Evolutionary conservation across 64 coral and sea anemone genomes (phyloP).

Genomic region (Porites lutea): DNA sequence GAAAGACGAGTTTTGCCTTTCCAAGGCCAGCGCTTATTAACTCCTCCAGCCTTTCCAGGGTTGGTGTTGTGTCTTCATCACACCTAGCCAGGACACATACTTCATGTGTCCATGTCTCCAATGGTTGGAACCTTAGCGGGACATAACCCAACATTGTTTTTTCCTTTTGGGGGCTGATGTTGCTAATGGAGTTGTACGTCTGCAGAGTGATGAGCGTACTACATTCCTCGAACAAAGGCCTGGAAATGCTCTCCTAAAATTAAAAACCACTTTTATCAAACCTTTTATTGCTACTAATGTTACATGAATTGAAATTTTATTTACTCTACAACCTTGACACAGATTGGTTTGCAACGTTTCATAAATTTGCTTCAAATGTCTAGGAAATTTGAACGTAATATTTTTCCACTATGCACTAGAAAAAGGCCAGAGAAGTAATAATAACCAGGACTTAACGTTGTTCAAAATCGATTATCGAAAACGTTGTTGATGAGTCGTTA

Average conservation of each 20-base stretch:
- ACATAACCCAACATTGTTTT: constrained; percentile 40
- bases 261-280: not conserved
- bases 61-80: constrained; percentile 23
- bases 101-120: constrained; percentile 69
- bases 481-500: no score
- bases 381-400: constrained; percentile 20
- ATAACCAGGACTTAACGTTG: constrained; percentile 5
- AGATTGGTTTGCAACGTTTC: constrained; percentile 5
- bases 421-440: constrained; percentile 10
- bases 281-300: not conserved
- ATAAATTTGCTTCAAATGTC: constrained; percentile 11
- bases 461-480: no score
- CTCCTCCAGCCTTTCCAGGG: constrained; percentile 4
- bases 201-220: not conserved
- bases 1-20: constrained; percentile 39
- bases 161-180: constrained; percentile 13
- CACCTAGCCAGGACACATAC: constrained; percentile 27
- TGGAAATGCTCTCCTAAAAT: constrained; percentile 51
- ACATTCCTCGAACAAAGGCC: constrained; percentile 36
- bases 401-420: constrained; percentile 10
- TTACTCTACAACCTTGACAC: constrained; percentile 9
- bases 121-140: constrained; percentile 12
- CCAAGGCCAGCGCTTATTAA: constrained; percentile 51
- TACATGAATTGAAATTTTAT: not conserved
- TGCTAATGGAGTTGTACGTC: not conserved